Conservation (phyloP, 2,888 invertebrate species). For the Vesta saturnalis region DNA sequence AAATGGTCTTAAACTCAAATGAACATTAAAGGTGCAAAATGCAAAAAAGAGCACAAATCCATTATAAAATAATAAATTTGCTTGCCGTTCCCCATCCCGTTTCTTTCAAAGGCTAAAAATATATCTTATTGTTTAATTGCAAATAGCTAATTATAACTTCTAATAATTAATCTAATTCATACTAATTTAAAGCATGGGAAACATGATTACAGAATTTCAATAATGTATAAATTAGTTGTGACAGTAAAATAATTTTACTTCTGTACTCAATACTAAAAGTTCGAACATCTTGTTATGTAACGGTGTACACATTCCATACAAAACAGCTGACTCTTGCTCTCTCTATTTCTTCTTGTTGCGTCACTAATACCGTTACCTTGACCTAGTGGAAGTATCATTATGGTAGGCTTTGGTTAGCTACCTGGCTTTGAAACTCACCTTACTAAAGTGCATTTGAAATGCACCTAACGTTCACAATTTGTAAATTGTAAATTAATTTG, state of each 20-base stretch:
- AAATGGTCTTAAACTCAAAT: too few relatives aligned
- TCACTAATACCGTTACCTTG: slow-evolving; percentile 55
- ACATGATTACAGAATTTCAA: too few relatives aligned
- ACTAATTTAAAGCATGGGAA: too few relatives aligned
- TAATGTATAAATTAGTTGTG: not conserved
- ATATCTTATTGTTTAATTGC: too few relatives aligned
- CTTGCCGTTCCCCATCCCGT: too few relatives aligned
- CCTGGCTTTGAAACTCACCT: not conserved
- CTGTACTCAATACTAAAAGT: slow-evolving; percentile 24
- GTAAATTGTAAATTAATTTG: too few relatives aligned
- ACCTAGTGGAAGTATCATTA: slow-evolving; percentile 51
- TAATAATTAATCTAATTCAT: too few relatives aligned
- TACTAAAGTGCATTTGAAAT: not conserved
- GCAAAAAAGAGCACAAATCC: too few relatives aligned
- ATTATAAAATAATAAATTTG: too few relatives aligned
- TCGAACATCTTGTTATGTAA: slow-evolving; percentile 48
- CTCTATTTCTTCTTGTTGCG: slow-evolving; percentile 51
- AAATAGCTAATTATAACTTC: too few relatives aligned
- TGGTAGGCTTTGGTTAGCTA: not conserved
- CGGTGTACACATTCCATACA: slow-evolving; percentile 57
- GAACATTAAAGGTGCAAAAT: too few relatives aligned
- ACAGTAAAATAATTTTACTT: not conserved
- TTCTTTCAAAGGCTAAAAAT: too few relatives aligned
- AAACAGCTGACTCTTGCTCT: slow-evolving; percentile 55
- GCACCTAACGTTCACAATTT: not conserved